phyloP scores from a whole-genome alignment of 2,113 vertebrate genomes.

The Catagonus wagneri region DNA sequence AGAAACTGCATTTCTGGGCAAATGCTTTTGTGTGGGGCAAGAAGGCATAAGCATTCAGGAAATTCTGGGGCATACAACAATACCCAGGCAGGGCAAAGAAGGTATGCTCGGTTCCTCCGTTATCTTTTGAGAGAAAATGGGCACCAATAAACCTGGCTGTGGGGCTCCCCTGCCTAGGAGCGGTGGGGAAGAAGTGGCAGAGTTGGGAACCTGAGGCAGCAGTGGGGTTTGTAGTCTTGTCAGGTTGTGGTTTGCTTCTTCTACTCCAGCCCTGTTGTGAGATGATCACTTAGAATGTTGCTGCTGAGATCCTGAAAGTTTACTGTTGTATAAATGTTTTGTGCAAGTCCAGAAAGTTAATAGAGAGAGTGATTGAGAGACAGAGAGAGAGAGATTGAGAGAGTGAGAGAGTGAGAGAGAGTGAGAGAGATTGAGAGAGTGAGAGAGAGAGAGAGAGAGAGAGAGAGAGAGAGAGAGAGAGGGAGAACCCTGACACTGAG shows the following conservation, averaged over 20 bases:
- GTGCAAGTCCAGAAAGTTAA: conserved; percentile 74
- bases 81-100: not conserved
- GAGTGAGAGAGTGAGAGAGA: conserved; percentile 52
- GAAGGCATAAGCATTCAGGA: conserved; percentile 15
- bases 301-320: conserved; percentile 78
- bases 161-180: conserved; percentile 52
- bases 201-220: conserved; percentile 36
- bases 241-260: conserved; percentile 62
- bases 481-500: not conserved
- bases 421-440: conserved; percentile 1
- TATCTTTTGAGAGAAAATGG: conserved; percentile 65
- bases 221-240: conserved; percentile 60
- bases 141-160: conserved; percentile 65
- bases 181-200: conserved; percentile 60
- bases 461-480: conserved; percentile 37
- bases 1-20: conserved; percentile 57
- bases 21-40: conserved; percentile 66
- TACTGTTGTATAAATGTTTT: conserved; percentile 66
- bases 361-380: not conserved
- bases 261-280: conserved; percentile 41
- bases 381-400: conserved; percentile 14
- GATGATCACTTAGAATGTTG: conserved; percentile 66
- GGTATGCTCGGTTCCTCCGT: conserved; percentile 45
- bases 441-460: conserved; percentile 50
- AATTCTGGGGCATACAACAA: conserved; percentile 42